Percentiles rank a stretch among this genome's conserved stretches.
phyloP scores from a whole-genome alignment of 2,888 invertebrate genomes.

The Mythimna loreyi region DNA sequence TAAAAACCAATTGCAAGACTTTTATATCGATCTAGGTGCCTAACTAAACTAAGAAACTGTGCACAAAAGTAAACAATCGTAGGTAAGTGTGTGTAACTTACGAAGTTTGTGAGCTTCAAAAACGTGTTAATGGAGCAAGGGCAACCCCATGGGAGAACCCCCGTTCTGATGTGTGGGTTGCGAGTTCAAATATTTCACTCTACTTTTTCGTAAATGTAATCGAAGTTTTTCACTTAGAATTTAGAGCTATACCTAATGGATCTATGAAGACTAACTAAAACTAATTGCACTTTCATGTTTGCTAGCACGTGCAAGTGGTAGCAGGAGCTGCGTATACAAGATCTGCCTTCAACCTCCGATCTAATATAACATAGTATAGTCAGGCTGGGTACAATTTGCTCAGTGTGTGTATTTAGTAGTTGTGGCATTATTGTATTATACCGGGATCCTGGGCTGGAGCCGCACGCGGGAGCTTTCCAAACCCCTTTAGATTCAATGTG shows the following conservation, averaged over 20 bases:
- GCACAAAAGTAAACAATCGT: slow-evolving; percentile 42
- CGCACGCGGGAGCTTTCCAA: slow-evolving; percentile 27
- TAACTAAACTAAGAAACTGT: slow-evolving; percentile 23
- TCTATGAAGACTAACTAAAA: background rate
- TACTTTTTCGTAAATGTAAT: slow-evolving; percentile 41
- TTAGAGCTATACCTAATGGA: background rate
- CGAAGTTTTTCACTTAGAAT: background rate
- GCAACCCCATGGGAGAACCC: slow-evolving; percentile 69
- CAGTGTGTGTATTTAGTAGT: slow-evolving; percentile 43
- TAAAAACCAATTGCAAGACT: slow-evolving; percentile 63
- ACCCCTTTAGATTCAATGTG: slow-evolving; percentile 21
- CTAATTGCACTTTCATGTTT: too few species aligned
- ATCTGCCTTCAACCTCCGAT: slow-evolving; percentile 22
- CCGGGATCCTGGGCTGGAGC: slow-evolving; percentile 1
- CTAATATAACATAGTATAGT: slow-evolving; percentile 20
- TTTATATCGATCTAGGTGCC: slow-evolving; percentile 34
- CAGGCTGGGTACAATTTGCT: slow-evolving; percentile 29
- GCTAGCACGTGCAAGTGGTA: too few species aligned
- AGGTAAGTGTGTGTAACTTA: slow-evolving; percentile 23
- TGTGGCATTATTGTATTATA: slow-evolving; percentile 35
- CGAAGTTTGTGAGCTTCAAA: slow-evolving; percentile 59
- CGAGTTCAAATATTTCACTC: slow-evolving; percentile 61
- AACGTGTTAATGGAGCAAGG: slow-evolving; percentile 73
- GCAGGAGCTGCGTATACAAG: background rate
- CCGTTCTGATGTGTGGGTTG: slow-evolving; percentile 68